These are phyloP conservation scores for Ectobius pallidus DNA, from an alignment of 2,888 invertebrate genomes.

Conservation along the genomic window DNA sequence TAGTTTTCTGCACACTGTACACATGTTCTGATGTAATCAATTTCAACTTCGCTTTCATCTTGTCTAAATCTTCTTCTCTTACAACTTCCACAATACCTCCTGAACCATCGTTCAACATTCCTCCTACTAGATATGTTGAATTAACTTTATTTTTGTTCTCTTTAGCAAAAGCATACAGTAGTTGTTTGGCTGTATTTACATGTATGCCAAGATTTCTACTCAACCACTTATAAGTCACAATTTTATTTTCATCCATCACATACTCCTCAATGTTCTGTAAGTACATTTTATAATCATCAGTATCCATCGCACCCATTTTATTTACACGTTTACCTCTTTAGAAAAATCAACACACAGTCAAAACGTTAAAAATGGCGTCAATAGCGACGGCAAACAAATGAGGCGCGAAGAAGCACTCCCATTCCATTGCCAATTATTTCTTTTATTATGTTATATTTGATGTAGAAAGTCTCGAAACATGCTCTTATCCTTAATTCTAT, in stretches of 20 bases:
- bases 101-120: constrained; percentile 48
- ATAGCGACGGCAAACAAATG: too few species aligned
- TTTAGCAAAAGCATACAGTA: constrained; percentile 52
- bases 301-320: constrained; percentile 1
- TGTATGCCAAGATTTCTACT: constrained; percentile 56
- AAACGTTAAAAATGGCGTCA: too few species aligned
- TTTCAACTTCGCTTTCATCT: constrained; percentile 50
- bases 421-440: too few species aligned
- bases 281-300: background rate
- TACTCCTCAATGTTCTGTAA: constrained; percentile 25
- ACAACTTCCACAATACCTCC: constrained; percentile 53
- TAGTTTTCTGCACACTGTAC: constrained; percentile 54
- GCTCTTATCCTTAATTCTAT: too few species aligned
- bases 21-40: constrained; percentile 54
- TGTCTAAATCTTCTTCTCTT: constrained; percentile 49
- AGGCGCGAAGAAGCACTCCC: too few species aligned
- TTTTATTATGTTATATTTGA: too few species aligned
- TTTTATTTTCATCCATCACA: constrained; percentile 49
- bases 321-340: too few species aligned
- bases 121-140: constrained; percentile 53
- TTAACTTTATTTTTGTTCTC: constrained; percentile 46
- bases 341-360: too few species aligned
- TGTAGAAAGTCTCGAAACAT: too few species aligned
- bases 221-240: constrained; percentile 56
- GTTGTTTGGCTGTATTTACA: constrained; percentile 56